Evolutionary conservation across 2,113 vertebrate genomes (phyloP), one percentile per base, ranked within the genome.

Genomic region (Coptodon rendalli): DNA sequence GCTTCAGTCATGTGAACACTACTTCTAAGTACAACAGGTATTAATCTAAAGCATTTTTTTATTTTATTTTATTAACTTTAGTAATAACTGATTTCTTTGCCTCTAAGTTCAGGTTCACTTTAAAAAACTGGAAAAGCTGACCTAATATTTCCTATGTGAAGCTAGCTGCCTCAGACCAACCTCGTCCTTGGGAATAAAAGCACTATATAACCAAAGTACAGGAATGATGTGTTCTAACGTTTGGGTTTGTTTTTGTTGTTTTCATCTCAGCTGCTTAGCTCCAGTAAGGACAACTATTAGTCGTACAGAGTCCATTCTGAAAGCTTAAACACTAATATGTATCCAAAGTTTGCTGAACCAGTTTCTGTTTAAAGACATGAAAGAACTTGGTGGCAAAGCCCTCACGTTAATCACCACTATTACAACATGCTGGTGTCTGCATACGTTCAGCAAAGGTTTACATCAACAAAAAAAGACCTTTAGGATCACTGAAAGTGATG

Each of bases 401-500:
- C 38, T 1, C 66, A 27, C n/a, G 1, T 24, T 1, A 34, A 63
- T 56, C 29, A 61, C 9, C 0, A 63, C 59, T 19, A 34, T 8
- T 10, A 61, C 2, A 61, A 2, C 57, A 61, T 4, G 11, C 4
- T 17, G 6, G 50, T 10, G 50, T 1, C 31, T 52, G n/a, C 31
- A 56, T 80, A 10, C 0, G 0, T 24, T 63, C 3, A 34, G 29
- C 59, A 63, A 1, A 63, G 29, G 59, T 34, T 63, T 34, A 63
- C 29, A 63, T 63, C 59, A 63, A 63, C 16, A 34, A 6, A 11
- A 2, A 66, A 66, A 13, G 31, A 99, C 98, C 97, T 96, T 96
- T 84, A 5, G 91, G 38, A 83, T 96, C 68, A 36, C 4, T 54
- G 89, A 98, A 98, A 2, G 95, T 96, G 90, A 98, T 14, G 9